Evolutionary conservation across 2,888 invertebrate species (phyloP), one percentile per base, ranked within the genome.

Genomic region (Aspidiotus destructor): DNA sequence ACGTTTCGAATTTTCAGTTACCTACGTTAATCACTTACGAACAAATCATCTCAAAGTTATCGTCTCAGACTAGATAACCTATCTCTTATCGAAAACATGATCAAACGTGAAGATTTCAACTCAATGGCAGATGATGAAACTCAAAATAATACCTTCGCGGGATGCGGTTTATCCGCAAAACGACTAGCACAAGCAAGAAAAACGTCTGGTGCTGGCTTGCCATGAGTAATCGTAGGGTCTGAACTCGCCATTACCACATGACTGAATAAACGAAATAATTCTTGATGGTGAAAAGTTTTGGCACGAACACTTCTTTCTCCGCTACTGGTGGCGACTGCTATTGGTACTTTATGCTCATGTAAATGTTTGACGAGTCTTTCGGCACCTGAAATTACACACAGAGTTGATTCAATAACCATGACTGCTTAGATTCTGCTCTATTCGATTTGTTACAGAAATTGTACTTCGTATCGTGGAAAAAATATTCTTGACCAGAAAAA

Each of bases 131-230:
- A 28, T 28, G 28, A 44, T 28, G 28, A 28, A 28, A 28, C 28
- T 28, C 28, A 28, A 28, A 28, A 28, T 28, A 28, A 28, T 77
- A 83, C 83, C 77, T 83, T 80, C 70, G 81, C 80, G 8, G 86
- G 83, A 13, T 80, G 76, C 9, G 88, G 87, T 72, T 82, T 80
- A 71, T 86, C 85, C 0, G 81, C 77, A 77, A 94, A 94, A 72
- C 91, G 80, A 1, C 79, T 77, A 0, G 89, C 89, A 68, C 88
- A 85, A 0, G 91, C 83, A 15, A 88, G 77, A 76, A 92, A 96
- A 72, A 91, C 88, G 76, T 94, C 93, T 0, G 95, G 95, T 65
- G 86, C 84, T 0, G 95, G 95, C 79, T 96, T 96, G 1, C 94
- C 92, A 71, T 82, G 80, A 75, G 86, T 87, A 0, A 95, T 91